Evolutionary conservation across 2,113 vertebrate genomes (phyloP).

Genomic region (Herpetotheres cachinnans): DNA sequence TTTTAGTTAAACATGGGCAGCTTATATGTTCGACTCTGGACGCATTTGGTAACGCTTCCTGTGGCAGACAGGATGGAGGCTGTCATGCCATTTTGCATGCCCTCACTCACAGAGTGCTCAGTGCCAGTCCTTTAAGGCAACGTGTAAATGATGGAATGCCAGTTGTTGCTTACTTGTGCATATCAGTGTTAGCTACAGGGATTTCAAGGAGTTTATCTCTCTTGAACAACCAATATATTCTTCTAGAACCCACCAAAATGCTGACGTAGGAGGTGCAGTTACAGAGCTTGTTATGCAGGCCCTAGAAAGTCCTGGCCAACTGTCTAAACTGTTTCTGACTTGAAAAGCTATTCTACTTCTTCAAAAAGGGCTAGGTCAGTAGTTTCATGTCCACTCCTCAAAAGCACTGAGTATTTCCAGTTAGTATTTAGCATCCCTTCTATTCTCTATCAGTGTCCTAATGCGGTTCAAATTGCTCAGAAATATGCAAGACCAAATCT

Average conservation of each 20-base stretch:
- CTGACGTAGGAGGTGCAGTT: background rate
- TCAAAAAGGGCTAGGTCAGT: background rate
- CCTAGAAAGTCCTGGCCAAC: background rate
- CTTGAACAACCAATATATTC: background rate
- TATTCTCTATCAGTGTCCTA: background rate
- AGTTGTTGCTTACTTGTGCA: background rate
- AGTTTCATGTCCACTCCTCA: background rate
- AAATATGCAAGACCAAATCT: background rate
- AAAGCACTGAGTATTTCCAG: background rate
- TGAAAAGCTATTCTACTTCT: background rate
- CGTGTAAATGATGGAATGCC: background rate
- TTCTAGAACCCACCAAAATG: background rate
- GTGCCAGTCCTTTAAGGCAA: background rate
- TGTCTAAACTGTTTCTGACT: background rate
- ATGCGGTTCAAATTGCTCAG: background rate
- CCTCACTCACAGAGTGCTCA: background rate
- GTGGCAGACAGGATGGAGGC: background rate
- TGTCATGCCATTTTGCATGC: background rate
- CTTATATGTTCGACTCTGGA: background rate
- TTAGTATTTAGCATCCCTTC: background rate
- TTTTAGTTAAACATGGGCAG: background rate
- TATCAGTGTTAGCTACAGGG: background rate
- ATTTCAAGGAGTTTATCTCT: background rate
- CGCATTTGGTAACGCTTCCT: background rate
- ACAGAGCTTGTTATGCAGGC: background rate